These are phyloP conservation scores for Agelastica alni DNA, from an alignment of 2,888 invertebrate genomes.

Conservation along the genomic window DNA sequence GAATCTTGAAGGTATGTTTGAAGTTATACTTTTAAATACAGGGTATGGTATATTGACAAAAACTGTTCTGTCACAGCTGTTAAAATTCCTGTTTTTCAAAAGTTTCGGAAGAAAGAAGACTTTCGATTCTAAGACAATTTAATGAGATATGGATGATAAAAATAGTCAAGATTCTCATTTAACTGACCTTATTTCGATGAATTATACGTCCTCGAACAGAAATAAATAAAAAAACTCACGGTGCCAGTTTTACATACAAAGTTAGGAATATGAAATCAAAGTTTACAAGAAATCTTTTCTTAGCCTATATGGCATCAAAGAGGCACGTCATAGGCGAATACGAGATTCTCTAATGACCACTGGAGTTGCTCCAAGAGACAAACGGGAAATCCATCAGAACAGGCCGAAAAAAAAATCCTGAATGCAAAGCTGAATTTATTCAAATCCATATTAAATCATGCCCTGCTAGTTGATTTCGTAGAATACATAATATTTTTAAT, in stretches of 20 bases:
- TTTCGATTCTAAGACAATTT: not conserved
- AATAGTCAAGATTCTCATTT: conserved; percentile 25
- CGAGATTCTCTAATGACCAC: not conserved
- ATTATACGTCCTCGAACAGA: conserved; percentile 21
- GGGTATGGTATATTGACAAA: not conserved
- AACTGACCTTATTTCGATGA: conserved; percentile 19
- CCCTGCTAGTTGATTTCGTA: too few species aligned
- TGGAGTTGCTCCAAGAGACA: not conserved
- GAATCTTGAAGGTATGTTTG: conserved; percentile 1
- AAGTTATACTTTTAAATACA: not conserved
- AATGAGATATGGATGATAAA: conserved; percentile 18
- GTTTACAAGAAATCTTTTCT: not conserved
- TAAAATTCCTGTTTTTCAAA: conserved; percentile 6
- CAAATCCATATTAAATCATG: too few species aligned
- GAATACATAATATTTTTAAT: too few species aligned
- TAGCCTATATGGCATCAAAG: not conserved
- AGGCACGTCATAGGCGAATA: not conserved
- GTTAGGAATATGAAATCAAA: not conserved
- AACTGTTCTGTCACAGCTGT: conserved; percentile 1
- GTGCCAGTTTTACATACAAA: too few species aligned
- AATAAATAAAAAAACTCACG: conserved; percentile 8
- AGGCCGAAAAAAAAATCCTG: not conserved
- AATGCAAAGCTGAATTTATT: not conserved
- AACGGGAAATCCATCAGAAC: not conserved
- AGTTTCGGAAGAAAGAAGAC: too few species aligned